Conservation (phyloP, 2,113 vertebrate species). For the Cercocebus atys region DNA sequence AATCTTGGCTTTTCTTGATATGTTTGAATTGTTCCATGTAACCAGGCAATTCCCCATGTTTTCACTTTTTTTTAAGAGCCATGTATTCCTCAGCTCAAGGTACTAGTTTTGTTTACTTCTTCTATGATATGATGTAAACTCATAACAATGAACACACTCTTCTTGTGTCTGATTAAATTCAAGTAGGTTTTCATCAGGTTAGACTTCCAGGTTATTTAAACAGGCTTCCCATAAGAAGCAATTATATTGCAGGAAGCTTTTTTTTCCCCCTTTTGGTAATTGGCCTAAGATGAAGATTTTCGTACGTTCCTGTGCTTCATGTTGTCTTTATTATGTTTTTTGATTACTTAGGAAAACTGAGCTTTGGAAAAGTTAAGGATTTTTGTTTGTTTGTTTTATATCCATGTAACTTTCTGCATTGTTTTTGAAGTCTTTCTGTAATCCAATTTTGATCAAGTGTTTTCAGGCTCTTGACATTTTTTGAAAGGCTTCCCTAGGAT, state of each 20-base stretch:
- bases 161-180: neutral
- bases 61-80: neutral
- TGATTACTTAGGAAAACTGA: neutral
- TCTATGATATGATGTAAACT: neutral
- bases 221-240: neutral
- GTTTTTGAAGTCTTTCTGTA: neutral
- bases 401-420: neutral
- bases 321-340: neutral
- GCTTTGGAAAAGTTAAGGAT: neutral
- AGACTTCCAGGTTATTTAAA: neutral
- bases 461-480: neutral
- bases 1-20: neutral
- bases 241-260: neutral
- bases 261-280: neutral
- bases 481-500: neutral
- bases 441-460: neutral
- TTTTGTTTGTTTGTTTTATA: neutral
- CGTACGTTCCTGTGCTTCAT: neutral
- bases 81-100: neutral
- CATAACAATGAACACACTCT: neutral
- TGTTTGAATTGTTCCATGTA: neutral
- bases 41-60: too few relatives aligned
- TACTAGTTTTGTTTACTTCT: neutral
- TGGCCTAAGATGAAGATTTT: neutral
- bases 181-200: neutral